Conservation (phyloP, 2,113 vertebrate genomes). For the Podarcis cretensis region DNA sequence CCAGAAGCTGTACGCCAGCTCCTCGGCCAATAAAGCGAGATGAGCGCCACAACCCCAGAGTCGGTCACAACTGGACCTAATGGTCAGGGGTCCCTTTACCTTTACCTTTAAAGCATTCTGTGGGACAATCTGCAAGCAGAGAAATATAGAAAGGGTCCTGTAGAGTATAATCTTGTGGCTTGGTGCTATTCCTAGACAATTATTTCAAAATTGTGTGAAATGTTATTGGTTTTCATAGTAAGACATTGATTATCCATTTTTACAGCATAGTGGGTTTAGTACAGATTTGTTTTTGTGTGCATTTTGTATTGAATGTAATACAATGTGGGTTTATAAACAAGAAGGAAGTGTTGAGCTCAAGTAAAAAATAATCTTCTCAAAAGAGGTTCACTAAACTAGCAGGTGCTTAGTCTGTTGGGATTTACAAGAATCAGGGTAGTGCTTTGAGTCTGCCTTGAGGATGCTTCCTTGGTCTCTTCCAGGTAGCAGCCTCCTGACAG, state of each 20-base stretch:
- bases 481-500: constrained; percentile 92
- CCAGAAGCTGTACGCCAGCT: too few species aligned
- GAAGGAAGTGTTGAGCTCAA: not conserved
- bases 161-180: not conserved
- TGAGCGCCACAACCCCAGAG: too few species aligned
- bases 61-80: too few species aligned
- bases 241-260: not conserved
- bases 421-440: not conserved
- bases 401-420: not conserved
- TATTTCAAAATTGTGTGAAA: not conserved
- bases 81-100: too few species aligned
- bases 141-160: not conserved
- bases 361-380: not conserved
- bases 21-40: too few species aligned
- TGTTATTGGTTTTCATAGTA: not conserved
- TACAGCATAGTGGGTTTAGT: not conserved
- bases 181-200: not conserved
- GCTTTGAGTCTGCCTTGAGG: not conserved
- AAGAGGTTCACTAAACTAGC: not conserved
- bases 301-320: not conserved
- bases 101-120: not conserved
- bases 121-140: not conserved
- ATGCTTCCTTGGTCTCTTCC: not conserved
- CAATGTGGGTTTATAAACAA: not conserved
- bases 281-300: not conserved